These are phyloP conservation scores for Balanococcus diminutus DNA, from an alignment of 2,888 invertebrate species.

Conservation along the genomic window DNA sequence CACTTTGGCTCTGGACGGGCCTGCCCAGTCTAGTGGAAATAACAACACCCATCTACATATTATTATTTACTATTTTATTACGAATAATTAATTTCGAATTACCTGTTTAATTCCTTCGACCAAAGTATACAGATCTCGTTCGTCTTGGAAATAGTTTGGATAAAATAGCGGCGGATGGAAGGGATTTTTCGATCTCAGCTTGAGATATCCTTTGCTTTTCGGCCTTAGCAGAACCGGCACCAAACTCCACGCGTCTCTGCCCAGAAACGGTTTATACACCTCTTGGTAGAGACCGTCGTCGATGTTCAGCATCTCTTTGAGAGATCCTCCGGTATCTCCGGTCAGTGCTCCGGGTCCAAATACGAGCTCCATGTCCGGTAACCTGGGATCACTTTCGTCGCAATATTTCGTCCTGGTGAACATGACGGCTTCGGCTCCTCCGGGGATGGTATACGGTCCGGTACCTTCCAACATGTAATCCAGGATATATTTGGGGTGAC, in stretches of 20 bases:
- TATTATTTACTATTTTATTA: too few species aligned
- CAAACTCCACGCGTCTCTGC: slow-evolving; percentile 64
- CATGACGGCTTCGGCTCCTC: slow-evolving; percentile 63
- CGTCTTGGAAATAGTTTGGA: slow-evolving; percentile 79
- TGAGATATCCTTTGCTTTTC: slow-evolving; percentile 71
- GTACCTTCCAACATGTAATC: slow-evolving; percentile 61
- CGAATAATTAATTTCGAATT: background rate
- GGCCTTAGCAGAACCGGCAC: slow-evolving; percentile 77
- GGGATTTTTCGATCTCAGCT: slow-evolving; percentile 65
- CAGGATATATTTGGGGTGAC: slow-evolving; percentile 60
- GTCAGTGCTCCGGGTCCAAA: slow-evolving; percentile 64
- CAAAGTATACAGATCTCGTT: slow-evolving; percentile 61
- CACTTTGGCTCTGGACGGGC: too few species aligned
- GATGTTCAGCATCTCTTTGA: slow-evolving; percentile 61
- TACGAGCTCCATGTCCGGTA: slow-evolving; percentile 64
- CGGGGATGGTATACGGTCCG: slow-evolving; percentile 62
- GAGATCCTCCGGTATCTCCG: slow-evolving; percentile 63
- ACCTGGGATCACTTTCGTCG: slow-evolving; percentile 59
- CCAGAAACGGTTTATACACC: slow-evolving; percentile 63
- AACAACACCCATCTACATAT: too few species aligned
- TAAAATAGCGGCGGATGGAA: slow-evolving; percentile 69
- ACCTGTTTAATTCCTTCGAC: slow-evolving; percentile 66
- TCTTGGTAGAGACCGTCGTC: slow-evolving; percentile 62
- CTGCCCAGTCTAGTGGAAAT: too few species aligned
- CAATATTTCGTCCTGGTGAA: slow-evolving; percentile 63